A percentile compares a stretch with the other conserved stretches of the same genome.
Conservation (phyloP, 2,113 vertebrate species). For the Chionis minor region DNA sequence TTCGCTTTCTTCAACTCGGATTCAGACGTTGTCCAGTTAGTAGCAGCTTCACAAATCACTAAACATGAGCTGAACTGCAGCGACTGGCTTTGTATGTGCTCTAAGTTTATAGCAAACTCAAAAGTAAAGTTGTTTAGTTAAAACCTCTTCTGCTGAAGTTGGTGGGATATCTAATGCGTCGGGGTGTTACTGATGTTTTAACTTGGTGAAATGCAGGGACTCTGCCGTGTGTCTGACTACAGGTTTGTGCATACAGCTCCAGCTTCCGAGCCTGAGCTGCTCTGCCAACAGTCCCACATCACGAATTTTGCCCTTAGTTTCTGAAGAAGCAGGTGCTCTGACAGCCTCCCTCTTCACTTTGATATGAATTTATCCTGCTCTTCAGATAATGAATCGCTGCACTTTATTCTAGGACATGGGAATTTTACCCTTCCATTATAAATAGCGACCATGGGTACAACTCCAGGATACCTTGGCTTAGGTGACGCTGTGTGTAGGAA, state of each 20-base stretch:
- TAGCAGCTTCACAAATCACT: background rate
- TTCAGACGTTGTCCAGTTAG: background rate
- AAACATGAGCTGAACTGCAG: background rate
- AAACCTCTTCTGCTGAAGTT: background rate
- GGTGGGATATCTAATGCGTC: accelerated
- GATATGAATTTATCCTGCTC: background rate
- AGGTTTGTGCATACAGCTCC: background rate
- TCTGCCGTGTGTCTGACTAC: accelerated
- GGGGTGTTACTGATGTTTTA: accelerated
- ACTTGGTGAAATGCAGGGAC: background rate
- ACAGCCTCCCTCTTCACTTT: background rate
- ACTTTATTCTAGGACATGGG: background rate
- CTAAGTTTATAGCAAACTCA: background rate
- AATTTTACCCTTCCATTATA: background rate
- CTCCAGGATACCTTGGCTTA: background rate
- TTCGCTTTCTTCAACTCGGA: background rate
- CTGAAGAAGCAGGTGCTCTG: background rate
- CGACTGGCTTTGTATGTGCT: background rate
- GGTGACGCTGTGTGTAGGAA: background rate
- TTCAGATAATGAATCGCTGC: background rate
- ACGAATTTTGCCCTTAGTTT: background rate
- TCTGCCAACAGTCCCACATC: background rate
- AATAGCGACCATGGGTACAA: background rate
- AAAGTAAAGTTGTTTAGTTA: background rate
- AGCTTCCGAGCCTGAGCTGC: background rate